phyloP scores from a whole-genome alignment of 2,888 invertebrate species.

The Conus canariensis region DNA sequence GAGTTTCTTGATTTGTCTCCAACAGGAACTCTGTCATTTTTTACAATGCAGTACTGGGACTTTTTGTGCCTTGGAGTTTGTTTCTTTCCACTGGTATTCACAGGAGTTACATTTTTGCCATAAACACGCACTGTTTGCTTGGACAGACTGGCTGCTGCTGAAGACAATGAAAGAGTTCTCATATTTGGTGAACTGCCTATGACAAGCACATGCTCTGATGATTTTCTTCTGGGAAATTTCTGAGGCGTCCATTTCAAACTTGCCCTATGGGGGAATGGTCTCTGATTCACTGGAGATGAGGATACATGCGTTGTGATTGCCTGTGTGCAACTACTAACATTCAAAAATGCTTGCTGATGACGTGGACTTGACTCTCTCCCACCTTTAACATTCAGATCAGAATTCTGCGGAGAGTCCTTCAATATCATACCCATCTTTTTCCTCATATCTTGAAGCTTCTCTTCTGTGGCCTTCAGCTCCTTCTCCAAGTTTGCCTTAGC shows the following conservation, averaged over 20 bases:
- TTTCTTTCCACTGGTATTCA: background rate
- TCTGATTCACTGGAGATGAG: background rate
- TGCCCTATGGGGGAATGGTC: background rate
- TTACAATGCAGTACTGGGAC: background rate
- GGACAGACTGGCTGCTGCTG: background rate
- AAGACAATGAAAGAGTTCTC: background rate
- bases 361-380: background rate
- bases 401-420: conserved; percentile 37
- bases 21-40: background rate
- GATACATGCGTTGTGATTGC: background rate
- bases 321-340: no score
- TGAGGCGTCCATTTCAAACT: conserved; percentile 24
- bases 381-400: background rate
- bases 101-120: background rate
- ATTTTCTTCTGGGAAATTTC: background rate
- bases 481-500: conserved; percentile 21
- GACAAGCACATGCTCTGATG: background rate
- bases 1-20: background rate
- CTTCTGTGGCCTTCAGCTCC: conserved; percentile 35
- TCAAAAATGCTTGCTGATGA: background rate
- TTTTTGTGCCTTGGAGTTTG: background rate
- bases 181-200: conserved; percentile 5
- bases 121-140: background rate
- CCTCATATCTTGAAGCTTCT: conserved; percentile 29
- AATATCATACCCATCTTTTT: conserved; percentile 25